phyloP scores from a whole-genome alignment of 2,888 invertebrate genomes.

The Melanostoma scalare region DNA sequence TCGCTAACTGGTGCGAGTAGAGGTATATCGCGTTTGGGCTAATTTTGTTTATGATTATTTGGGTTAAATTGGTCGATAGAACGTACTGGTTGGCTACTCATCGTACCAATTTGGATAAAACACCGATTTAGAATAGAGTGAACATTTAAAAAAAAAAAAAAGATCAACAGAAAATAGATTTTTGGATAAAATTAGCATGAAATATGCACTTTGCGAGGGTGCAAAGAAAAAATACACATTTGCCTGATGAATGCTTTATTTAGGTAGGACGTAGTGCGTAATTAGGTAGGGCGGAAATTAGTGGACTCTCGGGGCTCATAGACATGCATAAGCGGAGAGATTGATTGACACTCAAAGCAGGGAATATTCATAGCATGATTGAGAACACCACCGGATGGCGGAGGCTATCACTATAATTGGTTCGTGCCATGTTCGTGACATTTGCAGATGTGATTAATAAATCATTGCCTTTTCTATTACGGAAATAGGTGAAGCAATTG shows the following conservation, averaged over 20 bases:
- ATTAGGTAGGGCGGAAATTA: slow-evolving; percentile 57
- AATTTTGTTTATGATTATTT: slow-evolving; percentile 70
- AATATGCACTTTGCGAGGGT: slow-evolving; percentile 45
- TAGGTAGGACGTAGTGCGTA: slow-evolving; percentile 30
- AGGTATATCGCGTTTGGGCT: slow-evolving; percentile 4
- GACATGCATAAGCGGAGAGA: slow-evolving; percentile 34
- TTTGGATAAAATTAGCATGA: slow-evolving; percentile 63
- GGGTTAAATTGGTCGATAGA: slow-evolving; percentile 57
- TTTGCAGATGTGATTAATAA: not conserved
- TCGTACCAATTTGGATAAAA: slow-evolving; percentile 60
- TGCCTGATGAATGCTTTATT: slow-evolving; percentile 16
- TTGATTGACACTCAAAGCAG: slow-evolving; percentile 49
- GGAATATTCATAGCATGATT: slow-evolving; percentile 14
- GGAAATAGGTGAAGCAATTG: no score
- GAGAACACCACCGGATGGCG: not conserved
- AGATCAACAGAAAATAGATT: slow-evolving; percentile 22
- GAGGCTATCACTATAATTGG: not conserved
- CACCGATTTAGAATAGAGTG: slow-evolving; percentile 16
- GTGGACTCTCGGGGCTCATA: slow-evolving; percentile 2
- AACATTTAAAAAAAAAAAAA: slow-evolving; percentile 15
- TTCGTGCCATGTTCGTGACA: slow-evolving; percentile 12
- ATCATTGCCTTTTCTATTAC: no score
- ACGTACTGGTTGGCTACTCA: slow-evolving; percentile 37
- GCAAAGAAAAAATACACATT: slow-evolving; percentile 4
- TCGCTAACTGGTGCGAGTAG: not conserved